These are phyloP conservation scores for Danionella dracula DNA, from an alignment of 2,797 vertebrate species.

Conservation along the genomic window DNA sequence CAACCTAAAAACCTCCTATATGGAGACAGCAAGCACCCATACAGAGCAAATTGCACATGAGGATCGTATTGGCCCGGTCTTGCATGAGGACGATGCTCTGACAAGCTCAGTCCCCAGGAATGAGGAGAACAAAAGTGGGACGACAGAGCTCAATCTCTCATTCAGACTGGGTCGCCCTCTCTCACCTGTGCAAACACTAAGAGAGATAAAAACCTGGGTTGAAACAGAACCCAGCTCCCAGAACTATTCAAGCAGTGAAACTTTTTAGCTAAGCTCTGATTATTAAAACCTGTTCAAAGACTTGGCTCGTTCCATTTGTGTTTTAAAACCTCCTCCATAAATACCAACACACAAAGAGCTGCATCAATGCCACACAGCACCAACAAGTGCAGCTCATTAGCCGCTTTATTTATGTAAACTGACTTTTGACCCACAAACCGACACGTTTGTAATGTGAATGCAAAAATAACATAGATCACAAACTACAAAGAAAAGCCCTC, in stretches of 20 bases:
- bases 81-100: constrained; percentile 20
- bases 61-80: constrained; percentile 23
- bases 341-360: constrained; percentile 43
- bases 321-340: constrained; percentile 51
- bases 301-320: constrained; percentile 36
- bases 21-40: constrained; percentile 25
- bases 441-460: constrained; percentile 6
- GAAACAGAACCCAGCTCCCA: constrained; percentile 30
- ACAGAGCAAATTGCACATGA: constrained; percentile 35
- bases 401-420: constrained; percentile 42
- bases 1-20: constrained; percentile 23
- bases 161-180: constrained; percentile 31
- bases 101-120: constrained; percentile 42
- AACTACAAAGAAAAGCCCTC: constrained; percentile 37
- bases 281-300: constrained; percentile 39
- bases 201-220: constrained; percentile 20
- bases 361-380: constrained; percentile 11
- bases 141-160: constrained; percentile 32
- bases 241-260: constrained; percentile 27
- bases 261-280: constrained; percentile 28
- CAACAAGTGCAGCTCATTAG: constrained; percentile 47
- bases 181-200: constrained; percentile 55
- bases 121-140: constrained; percentile 39
- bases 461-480: constrained; percentile 20
- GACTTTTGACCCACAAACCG: constrained; percentile 25